These are phyloP conservation scores for Helicolenus hilgendorfi DNA, from an alignment of 2,797 vertebrate genomes.

Conservation along the genomic window DNA sequence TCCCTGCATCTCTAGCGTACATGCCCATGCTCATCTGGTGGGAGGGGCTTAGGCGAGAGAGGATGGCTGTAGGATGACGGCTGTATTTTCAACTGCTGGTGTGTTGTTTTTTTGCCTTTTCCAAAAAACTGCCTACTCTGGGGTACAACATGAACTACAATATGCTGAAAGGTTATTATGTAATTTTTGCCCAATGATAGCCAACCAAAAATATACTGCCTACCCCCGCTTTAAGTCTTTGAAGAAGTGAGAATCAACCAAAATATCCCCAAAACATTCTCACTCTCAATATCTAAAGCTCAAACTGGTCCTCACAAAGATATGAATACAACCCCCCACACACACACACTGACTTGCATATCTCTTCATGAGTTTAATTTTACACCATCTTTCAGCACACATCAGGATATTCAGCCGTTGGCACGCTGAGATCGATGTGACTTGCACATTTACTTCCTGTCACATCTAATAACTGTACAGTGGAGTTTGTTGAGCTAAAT, in stretches of 20 bases:
- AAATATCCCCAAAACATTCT: background rate
- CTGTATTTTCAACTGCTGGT: too few relatives aligned
- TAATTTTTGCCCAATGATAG: too few relatives aligned
- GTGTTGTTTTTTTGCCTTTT: too few relatives aligned
- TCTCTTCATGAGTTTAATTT: conserved; percentile 30
- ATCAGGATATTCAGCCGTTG: background rate
- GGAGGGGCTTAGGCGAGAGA: too few relatives aligned
- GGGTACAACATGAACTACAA: too few relatives aligned
- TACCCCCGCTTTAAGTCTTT: background rate
- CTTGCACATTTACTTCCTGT: conserved; percentile 53
- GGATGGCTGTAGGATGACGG: too few relatives aligned
- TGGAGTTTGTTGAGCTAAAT: conserved; percentile 34
- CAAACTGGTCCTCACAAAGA: background rate
- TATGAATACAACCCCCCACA: background rate
- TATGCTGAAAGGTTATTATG: too few relatives aligned
- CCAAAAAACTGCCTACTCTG: too few relatives aligned
- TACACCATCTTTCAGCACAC: conserved; percentile 15
- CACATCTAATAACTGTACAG: conserved; percentile 43
- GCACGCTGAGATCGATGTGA: conserved; percentile 38
- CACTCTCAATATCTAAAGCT: background rate
- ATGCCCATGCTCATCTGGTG: too few relatives aligned
- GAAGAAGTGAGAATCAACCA: background rate
- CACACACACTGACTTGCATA: background rate
- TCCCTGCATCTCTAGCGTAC: too few relatives aligned
- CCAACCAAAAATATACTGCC: background rate